Evolutionary conservation across 2,797 vertebrate genomes (phyloP).

Genomic region (Gymnothorax javanicus): DNA sequence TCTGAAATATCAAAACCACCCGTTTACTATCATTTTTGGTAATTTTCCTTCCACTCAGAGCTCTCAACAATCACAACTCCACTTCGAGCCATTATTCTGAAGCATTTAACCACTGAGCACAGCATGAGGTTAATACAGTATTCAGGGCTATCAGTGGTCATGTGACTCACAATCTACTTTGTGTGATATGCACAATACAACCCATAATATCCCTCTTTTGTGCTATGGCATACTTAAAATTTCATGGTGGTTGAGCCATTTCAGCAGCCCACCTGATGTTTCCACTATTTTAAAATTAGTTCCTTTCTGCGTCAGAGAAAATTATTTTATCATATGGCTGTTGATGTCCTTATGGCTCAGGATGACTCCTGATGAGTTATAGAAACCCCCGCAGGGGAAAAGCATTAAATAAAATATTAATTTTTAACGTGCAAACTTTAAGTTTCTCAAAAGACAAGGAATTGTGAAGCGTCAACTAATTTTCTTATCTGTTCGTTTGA

Average conservation of each 20-base stretch:
- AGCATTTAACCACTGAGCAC: background rate
- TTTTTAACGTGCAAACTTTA: conserved; percentile 41
- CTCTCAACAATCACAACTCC: background rate
- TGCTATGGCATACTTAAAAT: background rate
- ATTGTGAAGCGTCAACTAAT: conserved; percentile 58
- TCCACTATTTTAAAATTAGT: background rate
- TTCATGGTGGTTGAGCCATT: background rate
- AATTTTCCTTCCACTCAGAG: background rate
- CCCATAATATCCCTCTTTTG: background rate
- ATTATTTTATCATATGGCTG: background rate
- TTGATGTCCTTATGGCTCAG: conserved; percentile 9
- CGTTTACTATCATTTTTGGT: background rate
- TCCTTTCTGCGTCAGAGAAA: background rate
- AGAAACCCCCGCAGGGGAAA: conserved; percentile 37
- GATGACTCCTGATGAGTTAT: conserved; percentile 34
- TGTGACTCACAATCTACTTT: background rate
- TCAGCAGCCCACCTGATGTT: background rate
- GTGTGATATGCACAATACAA: background rate
- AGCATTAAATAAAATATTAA: conserved; percentile 33
- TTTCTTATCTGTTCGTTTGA: conserved; percentile 71
- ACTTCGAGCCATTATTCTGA: background rate
- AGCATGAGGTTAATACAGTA: background rate
- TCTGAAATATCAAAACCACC: no score
- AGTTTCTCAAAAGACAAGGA: conserved; percentile 52
- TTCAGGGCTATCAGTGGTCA: background rate